Evolutionary conservation across 1,140 invertebrate genomes (phyloP).

Genomic region (Daktulosphaira vitifoliae): DNA sequence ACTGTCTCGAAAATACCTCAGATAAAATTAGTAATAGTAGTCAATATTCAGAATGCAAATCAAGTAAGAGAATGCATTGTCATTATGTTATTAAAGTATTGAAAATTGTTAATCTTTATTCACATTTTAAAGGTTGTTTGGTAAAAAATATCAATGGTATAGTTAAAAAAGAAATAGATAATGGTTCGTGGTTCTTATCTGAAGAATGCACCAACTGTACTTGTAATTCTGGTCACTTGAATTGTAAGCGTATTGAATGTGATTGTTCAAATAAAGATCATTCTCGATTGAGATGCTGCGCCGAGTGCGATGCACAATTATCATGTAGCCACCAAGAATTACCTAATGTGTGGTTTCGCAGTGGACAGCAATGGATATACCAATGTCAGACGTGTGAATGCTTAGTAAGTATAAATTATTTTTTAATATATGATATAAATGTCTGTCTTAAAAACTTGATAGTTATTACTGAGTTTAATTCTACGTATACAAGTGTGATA

Average conservation of each 20-base stretch:
- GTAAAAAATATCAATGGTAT: conserved; percentile 52
- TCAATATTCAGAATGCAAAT: not conserved
- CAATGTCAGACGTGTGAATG: conserved; percentile 86
- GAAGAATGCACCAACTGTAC: conserved; percentile 52
- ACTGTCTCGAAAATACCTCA: conserved; percentile 48
- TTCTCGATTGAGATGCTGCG: conserved; percentile 58
- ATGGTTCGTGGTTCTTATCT: conserved; percentile 46
- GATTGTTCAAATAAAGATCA: conserved; percentile 50
- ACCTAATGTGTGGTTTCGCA: conserved; percentile 60
- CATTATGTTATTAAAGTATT: not conserved
- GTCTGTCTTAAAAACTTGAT: too few relatives aligned
- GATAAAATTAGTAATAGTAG: not conserved
- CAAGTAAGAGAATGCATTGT: not conserved
- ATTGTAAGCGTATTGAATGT: conserved; percentile 52
- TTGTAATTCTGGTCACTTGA: conserved; percentile 54
- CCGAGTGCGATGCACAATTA: conserved; percentile 61
- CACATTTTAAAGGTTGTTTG: conserved; percentile 49
- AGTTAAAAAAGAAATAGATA: conserved; percentile 47
- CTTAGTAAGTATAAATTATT: conserved; percentile 51
- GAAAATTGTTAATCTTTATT: conserved; percentile 6
- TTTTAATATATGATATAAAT: not conserved
- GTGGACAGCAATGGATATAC: conserved; percentile 77
- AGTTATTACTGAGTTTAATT: too few relatives aligned
- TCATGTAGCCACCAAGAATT: conserved; percentile 71
- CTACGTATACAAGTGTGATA: too few relatives aligned